Percentiles rank a stretch among this genome's conserved stretches.
phyloP scores from a whole-genome alignment of 30 jellyfish, hydroid and myxozoan genomes.

The Chrysaora quinquecirrha region DNA sequence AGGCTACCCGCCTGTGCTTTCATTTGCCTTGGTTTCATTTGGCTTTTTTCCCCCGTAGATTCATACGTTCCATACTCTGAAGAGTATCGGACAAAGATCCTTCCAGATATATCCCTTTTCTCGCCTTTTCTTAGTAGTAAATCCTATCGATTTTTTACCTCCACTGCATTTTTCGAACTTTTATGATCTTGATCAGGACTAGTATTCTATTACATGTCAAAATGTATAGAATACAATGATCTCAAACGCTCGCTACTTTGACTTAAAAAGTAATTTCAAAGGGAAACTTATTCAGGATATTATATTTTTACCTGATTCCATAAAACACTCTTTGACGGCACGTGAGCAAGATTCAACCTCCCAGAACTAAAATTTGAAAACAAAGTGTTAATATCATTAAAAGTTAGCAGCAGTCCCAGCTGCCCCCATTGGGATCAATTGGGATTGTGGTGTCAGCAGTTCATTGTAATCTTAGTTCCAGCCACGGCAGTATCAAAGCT shows the following conservation, averaged over 20 bases:
- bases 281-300: too few species aligned
- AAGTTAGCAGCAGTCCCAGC: background rate
- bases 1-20: too few species aligned
- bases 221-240: too few species aligned
- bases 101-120: too few species aligned
- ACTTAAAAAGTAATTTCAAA: too few species aligned
- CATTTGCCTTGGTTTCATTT: too few species aligned
- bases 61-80: too few species aligned
- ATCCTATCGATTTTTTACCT: background rate
- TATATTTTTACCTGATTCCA: slow-evolving; percentile 57
- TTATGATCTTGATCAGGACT: background rate
- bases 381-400: background rate
- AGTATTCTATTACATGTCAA: background rate
- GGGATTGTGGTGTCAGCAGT: background rate
- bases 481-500: background rate
- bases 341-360: slow-evolving; percentile 58
- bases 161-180: background rate
- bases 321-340: slow-evolving; percentile 62
- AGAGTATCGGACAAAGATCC: too few species aligned
- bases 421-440: background rate
- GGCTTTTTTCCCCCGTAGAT: too few species aligned
- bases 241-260: too few species aligned
- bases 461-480: background rate
- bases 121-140: too few species aligned
- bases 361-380: slow-evolving; percentile 60